phyloP scores from a whole-genome alignment of 2,797 vertebrate species.

The Chelon labrosus region DNA sequence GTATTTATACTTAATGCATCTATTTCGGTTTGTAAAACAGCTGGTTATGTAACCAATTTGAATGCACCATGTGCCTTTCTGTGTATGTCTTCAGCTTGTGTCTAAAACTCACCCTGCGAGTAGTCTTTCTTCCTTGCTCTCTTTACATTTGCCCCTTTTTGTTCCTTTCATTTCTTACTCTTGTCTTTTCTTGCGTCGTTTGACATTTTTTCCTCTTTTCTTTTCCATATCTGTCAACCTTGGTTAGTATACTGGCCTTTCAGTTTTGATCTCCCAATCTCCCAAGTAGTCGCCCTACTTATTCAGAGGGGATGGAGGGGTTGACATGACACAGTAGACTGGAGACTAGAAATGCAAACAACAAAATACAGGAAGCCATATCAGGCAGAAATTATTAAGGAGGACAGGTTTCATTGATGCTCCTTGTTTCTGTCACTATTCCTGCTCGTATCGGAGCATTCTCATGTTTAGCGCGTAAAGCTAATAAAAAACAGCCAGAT shows the following conservation, averaged over 20 bases:
- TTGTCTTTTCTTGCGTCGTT: background rate
- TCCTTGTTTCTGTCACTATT: background rate
- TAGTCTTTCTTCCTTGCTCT: slow-evolving; percentile 4
- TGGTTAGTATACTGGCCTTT: slow-evolving; percentile 55
- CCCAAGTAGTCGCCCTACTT: slow-evolving; percentile 60
- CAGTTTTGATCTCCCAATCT: slow-evolving; percentile 54
- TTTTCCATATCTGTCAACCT: slow-evolving; percentile 19
- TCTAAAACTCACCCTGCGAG: slow-evolving; percentile 17
- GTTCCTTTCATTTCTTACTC: slow-evolving; percentile 2
- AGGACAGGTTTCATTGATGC: slow-evolving; percentile 16
- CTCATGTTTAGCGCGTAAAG: slow-evolving; percentile 26
- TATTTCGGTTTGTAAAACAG: slow-evolving; percentile 45
- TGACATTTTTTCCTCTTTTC: background rate
- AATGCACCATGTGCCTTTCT: slow-evolving; percentile 30
- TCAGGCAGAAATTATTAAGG: slow-evolving; percentile 25
- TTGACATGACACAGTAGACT: slow-evolving; percentile 31
- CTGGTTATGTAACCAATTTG: slow-evolving; percentile 47
- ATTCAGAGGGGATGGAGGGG: slow-evolving; percentile 29
- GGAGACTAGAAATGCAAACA: slow-evolving; percentile 40
- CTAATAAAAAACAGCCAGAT: slow-evolving; percentile 19
- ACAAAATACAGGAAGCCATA: slow-evolving; percentile 14
- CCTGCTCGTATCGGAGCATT: slow-evolving; percentile 9
- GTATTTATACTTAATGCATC: slow-evolving; percentile 17
- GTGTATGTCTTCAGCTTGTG: slow-evolving; percentile 30
- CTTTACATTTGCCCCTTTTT: background rate